Conservation (phyloP, 2,797 vertebrate species). For the Coracias cyanogaster region DNA sequence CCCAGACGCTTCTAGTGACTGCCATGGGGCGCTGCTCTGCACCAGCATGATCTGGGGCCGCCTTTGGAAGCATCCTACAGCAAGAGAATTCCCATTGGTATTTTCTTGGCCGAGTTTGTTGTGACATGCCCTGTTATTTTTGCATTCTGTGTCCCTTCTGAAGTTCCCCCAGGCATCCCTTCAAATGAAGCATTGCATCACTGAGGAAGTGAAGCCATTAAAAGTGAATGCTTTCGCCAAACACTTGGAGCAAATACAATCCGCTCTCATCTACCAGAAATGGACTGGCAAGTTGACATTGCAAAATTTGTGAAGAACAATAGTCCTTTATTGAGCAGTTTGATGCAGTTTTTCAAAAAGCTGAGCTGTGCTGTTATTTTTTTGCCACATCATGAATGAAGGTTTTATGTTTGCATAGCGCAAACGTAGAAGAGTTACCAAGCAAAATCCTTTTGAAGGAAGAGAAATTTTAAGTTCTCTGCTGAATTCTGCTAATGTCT, state of each 20-base stretch:
- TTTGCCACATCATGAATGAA: slow-evolving; percentile 14
- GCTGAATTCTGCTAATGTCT: not conserved
- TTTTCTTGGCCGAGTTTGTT: slow-evolving; percentile 30
- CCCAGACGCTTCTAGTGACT: not conserved
- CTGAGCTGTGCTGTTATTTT: not conserved
- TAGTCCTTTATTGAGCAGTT: slow-evolving; percentile 18
- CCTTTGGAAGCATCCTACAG: slow-evolving; percentile 14
- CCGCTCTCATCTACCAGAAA: slow-evolving; percentile 35
- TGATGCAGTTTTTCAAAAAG: slow-evolving; percentile 3
- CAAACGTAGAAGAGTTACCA: not conserved
- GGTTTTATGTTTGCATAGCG: slow-evolving; percentile 1
- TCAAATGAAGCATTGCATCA: slow-evolving; percentile 49
- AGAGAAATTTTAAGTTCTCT: not conserved
- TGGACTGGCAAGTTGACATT: slow-evolving; percentile 37
- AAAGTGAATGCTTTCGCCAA: not conserved
- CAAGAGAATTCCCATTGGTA: slow-evolving; percentile 41
- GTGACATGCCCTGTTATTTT: slow-evolving; percentile 55
- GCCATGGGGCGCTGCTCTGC: not conserved
- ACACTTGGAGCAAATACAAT: slow-evolving; percentile 34
- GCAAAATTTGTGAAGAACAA: slow-evolving; percentile 48
- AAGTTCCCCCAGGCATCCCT: slow-evolving; percentile 47
- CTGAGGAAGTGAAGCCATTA: slow-evolving; percentile 34
- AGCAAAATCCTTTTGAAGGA: not conserved
- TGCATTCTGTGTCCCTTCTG: not conserved
- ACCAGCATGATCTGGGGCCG: not conserved